These are phyloP conservation scores for human DNA, from an alignment of 2,113 vertebrate genomes.

Conservation along the genomic window DNA sequence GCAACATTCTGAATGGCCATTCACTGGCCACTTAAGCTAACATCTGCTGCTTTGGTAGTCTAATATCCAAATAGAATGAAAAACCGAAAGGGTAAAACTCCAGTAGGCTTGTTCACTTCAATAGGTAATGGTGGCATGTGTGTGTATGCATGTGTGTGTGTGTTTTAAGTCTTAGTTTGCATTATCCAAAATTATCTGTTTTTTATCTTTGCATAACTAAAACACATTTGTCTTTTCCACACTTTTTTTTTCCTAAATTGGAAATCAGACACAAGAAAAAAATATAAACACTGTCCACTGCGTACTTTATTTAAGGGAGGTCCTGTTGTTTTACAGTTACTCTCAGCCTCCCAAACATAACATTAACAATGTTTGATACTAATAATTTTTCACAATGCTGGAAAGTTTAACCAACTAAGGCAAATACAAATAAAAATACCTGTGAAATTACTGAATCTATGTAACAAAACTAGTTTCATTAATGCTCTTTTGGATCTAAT, in stretches of 20 bases:
- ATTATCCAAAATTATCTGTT: neutral
- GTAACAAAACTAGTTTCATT: constrained; percentile 9
- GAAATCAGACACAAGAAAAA: constrained; percentile 33
- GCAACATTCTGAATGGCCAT: neutral
- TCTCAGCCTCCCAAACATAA: neutral
- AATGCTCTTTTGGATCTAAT: neutral
- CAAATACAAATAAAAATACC: constrained; percentile 28
- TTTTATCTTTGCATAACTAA: neutral
- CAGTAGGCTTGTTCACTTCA: constrained; percentile 30
- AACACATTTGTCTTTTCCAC: neutral
- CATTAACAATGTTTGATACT: neutral
- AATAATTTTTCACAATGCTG: constrained; percentile 8
- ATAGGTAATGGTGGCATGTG: neutral
- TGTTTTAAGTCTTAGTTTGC: constrained; percentile 25
- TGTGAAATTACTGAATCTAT: neutral
- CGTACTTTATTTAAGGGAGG: neutral
- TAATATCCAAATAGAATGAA: constrained; percentile 49
- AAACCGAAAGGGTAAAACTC: constrained; percentile 2
- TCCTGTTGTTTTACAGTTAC: neutral
- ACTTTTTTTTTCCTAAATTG: neutral
- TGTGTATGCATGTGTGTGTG: neutral
- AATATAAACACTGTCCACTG: neutral
- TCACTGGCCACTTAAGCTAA: constrained; percentile 22
- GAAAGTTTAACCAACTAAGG: constrained; percentile 9
- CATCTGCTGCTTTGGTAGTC: constrained; percentile 46